phyloP scores from a whole-genome alignment of 2,888 invertebrate species.

The Tryphoninae sp. region DNA sequence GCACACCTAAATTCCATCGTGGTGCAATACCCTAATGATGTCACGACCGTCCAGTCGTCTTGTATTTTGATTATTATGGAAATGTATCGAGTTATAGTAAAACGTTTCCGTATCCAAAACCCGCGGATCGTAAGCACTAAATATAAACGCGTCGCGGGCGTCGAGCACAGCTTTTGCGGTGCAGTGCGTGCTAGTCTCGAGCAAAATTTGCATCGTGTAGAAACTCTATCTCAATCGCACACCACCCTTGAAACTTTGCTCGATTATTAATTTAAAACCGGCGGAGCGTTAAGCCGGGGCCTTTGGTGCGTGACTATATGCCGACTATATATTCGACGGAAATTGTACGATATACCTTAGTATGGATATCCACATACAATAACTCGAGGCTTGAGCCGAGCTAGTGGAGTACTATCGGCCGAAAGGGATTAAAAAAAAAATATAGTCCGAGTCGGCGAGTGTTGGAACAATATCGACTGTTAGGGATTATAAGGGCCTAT shows the following conservation, averaged over 20 bases:
- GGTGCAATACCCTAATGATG: too few species aligned
- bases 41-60: too few species aligned
- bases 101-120: background rate
- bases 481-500: too few species aligned
- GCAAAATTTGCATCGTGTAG: conserved; percentile 45
- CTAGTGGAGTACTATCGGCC: conserved; percentile 22
- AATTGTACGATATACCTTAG: conserved; percentile 33
- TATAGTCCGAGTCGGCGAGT: background rate
- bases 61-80: background rate
- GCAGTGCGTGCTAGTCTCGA: conserved; percentile 44
- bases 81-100: background rate
- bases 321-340: conserved; percentile 3
- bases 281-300: conserved; percentile 49
- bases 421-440: conserved; percentile 41
- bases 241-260: conserved; percentile 50
- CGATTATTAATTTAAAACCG: conserved; percentile 51
- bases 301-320: conserved; percentile 43
- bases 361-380: conserved; percentile 18
- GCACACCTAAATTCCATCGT: too few species aligned
- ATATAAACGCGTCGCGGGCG: background rate
- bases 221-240: conserved; percentile 42
- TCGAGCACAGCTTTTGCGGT: conserved; percentile 18
- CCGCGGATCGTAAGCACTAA: background rate
- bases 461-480: background rate
- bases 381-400: conserved; percentile 36